Evolutionary conservation across 2,113 vertebrate species (phyloP).

Genomic region (Ascaphus truei): DNA sequence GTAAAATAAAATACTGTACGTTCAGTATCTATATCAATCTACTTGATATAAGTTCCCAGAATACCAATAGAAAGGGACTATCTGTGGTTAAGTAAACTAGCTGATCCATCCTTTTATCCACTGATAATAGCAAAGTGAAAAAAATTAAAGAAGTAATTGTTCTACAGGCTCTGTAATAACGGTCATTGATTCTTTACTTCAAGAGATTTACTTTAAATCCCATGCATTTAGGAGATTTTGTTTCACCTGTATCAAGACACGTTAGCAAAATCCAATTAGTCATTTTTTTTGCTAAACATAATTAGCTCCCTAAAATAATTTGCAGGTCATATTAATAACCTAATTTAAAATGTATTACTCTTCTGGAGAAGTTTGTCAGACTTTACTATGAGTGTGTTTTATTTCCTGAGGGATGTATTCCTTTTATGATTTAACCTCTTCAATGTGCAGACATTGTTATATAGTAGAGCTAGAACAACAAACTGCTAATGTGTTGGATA

Average conservation of each 20-base stretch:
- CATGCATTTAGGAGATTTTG: slow-evolving; percentile 53
- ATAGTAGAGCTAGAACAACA: no score
- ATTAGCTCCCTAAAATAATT: slow-evolving; percentile 98
- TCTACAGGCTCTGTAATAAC: slow-evolving; percentile 43
- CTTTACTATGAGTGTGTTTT: slow-evolving; percentile 58
- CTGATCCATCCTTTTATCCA: no score
- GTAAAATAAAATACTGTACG: no score
- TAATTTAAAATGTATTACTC: slow-evolving; percentile 96
- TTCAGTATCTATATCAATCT: no score
- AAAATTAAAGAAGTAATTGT: no score
- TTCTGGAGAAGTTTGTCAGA: slow-evolving; percentile 78
- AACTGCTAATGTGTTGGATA: no score
- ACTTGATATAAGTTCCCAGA: no score
- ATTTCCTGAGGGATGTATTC: slow-evolving; percentile 53
- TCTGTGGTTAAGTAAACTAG: no score
- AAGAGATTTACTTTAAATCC: slow-evolving; percentile 43
- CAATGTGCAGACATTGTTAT: neutral
- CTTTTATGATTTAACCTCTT: slow-evolving; percentile 2
- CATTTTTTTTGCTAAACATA: slow-evolving; percentile 78
- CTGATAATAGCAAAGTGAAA: no score
- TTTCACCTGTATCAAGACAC: slow-evolving; percentile 60
- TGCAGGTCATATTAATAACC: slow-evolving; percentile 96
- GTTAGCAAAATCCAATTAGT: slow-evolving; percentile 91
- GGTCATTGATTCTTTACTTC: slow-evolving; percentile 41
- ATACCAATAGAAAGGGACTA: no score